Evolutionary conservation across 2,888 invertebrate genomes (phyloP).

Genomic region (Volucella inanis): DNA sequence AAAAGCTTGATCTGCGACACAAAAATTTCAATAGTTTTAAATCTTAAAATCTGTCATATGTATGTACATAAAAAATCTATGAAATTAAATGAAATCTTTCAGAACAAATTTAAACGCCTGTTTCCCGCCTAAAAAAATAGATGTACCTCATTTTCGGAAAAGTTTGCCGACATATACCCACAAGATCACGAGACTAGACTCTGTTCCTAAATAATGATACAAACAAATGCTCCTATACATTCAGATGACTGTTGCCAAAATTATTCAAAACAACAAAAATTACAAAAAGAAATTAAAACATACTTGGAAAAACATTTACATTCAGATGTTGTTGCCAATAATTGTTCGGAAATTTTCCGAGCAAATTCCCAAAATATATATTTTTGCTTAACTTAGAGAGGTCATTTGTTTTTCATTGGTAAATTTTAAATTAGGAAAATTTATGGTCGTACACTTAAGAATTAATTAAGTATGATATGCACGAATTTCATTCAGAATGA

Average conservation of each 20-base stretch:
- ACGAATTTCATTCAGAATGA: too few species aligned
- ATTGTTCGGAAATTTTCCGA: conserved; percentile 48
- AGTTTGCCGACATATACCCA: too few species aligned
- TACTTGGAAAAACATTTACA: conserved; percentile 45
- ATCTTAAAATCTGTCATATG: too few species aligned
- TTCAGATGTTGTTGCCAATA: conserved; percentile 50
- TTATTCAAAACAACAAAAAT: conserved; percentile 18
- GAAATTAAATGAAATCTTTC: too few species aligned
- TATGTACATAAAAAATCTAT: too few species aligned
- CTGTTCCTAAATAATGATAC: conserved; percentile 5
- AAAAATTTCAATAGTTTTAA: too few species aligned
- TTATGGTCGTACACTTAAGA: background rate
- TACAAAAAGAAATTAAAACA: conserved; percentile 12
- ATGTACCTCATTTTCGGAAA: too few species aligned
- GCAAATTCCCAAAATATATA: conserved; percentile 17
- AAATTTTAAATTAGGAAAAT: conserved; percentile 26
- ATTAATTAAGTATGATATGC: background rate
- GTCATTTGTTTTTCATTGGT: conserved; percentile 13
- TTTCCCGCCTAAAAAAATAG: too few species aligned
- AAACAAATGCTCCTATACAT: conserved; percentile 9
- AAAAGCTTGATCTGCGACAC: too few species aligned
- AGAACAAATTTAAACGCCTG: too few species aligned
- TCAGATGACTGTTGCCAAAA: conserved; percentile 41
- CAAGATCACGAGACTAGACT: conserved; percentile 36
- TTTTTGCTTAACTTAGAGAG: conserved; percentile 3